Percentiles rank a stretch among this genome's conserved stretches.
Conservation (phyloP, 2,113 vertebrate species). For the Ia io region DNA sequence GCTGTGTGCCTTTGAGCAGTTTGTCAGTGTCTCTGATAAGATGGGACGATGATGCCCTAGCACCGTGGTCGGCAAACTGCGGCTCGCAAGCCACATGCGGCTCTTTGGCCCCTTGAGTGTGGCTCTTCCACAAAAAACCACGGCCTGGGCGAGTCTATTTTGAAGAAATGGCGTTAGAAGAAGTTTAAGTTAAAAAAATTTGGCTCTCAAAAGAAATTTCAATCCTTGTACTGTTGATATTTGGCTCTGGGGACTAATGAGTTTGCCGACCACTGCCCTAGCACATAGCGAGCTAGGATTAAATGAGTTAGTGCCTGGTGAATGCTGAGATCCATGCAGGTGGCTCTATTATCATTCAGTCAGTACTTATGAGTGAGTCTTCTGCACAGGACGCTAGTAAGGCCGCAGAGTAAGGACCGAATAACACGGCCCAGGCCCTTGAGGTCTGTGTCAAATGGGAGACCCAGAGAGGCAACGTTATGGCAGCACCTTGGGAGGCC, state of each 20-base stretch:
- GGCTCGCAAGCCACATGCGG: too few relatives aligned
- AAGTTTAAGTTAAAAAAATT: too few relatives aligned
- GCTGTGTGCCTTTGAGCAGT: neutral
- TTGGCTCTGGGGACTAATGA: too few relatives aligned
- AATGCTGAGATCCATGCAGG: neutral
- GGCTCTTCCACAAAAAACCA: too few relatives aligned
- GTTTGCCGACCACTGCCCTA: neutral
- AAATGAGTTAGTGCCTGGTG: neutral
- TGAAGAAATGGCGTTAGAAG: too few relatives aligned
- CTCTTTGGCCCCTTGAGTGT: too few relatives aligned
- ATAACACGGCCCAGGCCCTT: too few relatives aligned
- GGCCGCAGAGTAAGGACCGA: neutral
- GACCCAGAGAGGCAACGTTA: neutral
- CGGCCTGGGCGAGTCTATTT: too few relatives aligned
- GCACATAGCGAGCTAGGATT: accelerated
- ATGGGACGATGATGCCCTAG: neutral
- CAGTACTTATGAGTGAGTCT: neutral
- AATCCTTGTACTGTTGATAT: too few relatives aligned
- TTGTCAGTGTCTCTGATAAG: neutral
- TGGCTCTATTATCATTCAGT: neutral
- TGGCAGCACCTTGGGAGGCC: neutral
- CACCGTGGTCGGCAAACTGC: too few relatives aligned
- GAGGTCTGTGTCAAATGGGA: neutral
- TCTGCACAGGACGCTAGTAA: neutral
- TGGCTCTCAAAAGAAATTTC: too few relatives aligned